Evolutionary conservation across 1,140 invertebrate genomes (phyloP).

Genomic region (Vollenhovia emeryi): DNA sequence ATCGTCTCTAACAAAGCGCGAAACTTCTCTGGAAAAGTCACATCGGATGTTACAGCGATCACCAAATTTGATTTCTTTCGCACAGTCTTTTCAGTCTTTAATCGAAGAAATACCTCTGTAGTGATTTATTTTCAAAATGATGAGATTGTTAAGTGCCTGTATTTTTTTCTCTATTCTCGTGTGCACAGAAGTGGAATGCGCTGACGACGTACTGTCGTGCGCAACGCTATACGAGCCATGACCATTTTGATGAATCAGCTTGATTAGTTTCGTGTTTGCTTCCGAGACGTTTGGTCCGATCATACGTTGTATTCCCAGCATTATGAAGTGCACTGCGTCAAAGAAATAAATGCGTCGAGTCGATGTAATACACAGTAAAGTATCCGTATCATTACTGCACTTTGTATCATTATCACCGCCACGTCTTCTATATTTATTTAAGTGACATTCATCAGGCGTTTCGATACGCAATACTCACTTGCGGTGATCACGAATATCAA

Average conservation of each 20-base stretch:
- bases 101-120: constrained; percentile 65
- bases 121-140: constrained; percentile 59
- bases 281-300: constrained; percentile 53
- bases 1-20: constrained; percentile 53
- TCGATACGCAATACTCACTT: constrained; percentile 73
- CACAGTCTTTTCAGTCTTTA: neutral
- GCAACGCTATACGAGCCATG: constrained; percentile 30
- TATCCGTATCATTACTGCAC: too few relatives aligned
- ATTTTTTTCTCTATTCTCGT: neutral
- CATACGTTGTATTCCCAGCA: constrained; percentile 75
- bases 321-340: constrained; percentile 79
- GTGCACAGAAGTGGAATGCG: neutral
- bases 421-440: constrained; percentile 12
- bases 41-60: neutral
- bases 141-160: neutral
- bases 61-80: neutral
- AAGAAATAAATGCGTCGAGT: neutral
- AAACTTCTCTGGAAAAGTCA: constrained; percentile 60
- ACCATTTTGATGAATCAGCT: constrained; percentile 29
- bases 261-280: constrained; percentile 6
- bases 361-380: constrained; percentile 26
- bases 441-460: constrained; percentile 2
- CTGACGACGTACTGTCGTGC: constrained; percentile 37
- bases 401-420: neutral
- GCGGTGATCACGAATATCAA: constrained; percentile 81